Evolutionary conservation across 1,140 invertebrate species (phyloP), one percentile per base, ranked within the genome.

Genomic region (Anoplophora glabripennis): DNA sequence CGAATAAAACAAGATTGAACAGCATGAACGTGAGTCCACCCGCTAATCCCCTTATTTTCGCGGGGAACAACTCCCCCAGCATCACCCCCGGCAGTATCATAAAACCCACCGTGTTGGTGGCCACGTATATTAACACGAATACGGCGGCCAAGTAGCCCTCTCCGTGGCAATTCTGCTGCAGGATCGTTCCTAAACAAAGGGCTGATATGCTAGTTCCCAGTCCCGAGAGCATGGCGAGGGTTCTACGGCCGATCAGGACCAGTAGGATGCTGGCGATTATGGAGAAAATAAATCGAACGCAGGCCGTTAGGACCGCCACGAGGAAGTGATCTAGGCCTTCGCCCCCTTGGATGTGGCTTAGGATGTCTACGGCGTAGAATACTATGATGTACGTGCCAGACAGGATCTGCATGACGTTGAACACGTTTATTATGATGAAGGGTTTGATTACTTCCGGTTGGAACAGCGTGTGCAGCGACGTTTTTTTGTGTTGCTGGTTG

Each of bases 321-420:
- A 80, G 59, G 49, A 81, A 80, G 46, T 72, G 71, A 53, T 84
- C 76, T 4, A 80, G 65, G 12, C 47, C 49, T 46, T 63, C 10
- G 11, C 47, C 47, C 28, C 46, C 45, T 14, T 52, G 33, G 57
- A 77, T 74, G 72, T 70, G 0, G 46, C 67, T 57, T 11, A 89
- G 70, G 37, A 90, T 84, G 53, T 88, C 84, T 0, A 89, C 84
- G 1, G 86, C 87, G 61, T 89, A 89, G 72, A 89, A 89, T 45
- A 90, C 84, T 34, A 89, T 79, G 1, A 89, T 76, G 61, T 86
- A 89, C 1, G 86, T 88, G 51, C 88, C 88, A 3, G 86, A 86
- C 1, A 86, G 73, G 60, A 87, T 84, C 70, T 89, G 87, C 38
- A 89, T 76, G 51, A 87, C 68, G 64, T 85, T 87, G 72, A 89